Base-by-base conservation (phyloP, 2,113 vertebrate species). In the Syngnathoides biaculeatus region DNA sequence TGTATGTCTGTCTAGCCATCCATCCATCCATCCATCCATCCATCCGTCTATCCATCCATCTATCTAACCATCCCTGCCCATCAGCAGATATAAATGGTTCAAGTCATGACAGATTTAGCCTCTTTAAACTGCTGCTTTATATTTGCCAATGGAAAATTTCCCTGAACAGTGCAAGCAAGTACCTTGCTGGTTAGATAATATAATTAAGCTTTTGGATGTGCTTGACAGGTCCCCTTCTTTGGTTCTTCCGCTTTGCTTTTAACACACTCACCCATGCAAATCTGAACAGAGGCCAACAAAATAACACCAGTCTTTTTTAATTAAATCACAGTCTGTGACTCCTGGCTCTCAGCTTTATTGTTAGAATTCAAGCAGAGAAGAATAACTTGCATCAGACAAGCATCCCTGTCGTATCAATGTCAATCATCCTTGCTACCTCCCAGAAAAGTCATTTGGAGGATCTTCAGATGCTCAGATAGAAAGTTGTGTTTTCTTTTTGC, bases 311-410 rank as follows among this genome's bases (percentile, higher is more conserved):
- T 43, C 60, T 39, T 35, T 35, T 83, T 79, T 84, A 84, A 87
- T 87, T 75, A 81, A 80, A 80, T 86, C 76, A 57, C 75, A 52
- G 56, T 8, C 60, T n/a, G n/a, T n/a, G n/a, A n/a, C n/a, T n/a
- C n/a, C 50, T 73, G 68, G 45, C 72, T 82, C 67, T 80, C 24
- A 40, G 71, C 70, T 81, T 71, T 71, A 63, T 78, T 85, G 74
- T 77, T 77, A 55, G 60, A 64, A 68, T 64, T 73, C 56, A 70
- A 64, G 67, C 43, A 45, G 39, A 65, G 52, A 19, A 57, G 68
- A 84, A 67, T 43, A 69, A 79, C 60, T 48, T 42, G 7, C 69
- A 64, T 2, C n/a, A 59, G 72, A 78, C 67, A 86, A 84, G 78
- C 77, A 55, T 70, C 26, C 5, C 52, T 4, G 58, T 71, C 58